Percentiles rank a stretch among this genome's conserved stretches.
Conservation (phyloP, 1,140 invertebrate species). For the Hestina assimilis region DNA sequence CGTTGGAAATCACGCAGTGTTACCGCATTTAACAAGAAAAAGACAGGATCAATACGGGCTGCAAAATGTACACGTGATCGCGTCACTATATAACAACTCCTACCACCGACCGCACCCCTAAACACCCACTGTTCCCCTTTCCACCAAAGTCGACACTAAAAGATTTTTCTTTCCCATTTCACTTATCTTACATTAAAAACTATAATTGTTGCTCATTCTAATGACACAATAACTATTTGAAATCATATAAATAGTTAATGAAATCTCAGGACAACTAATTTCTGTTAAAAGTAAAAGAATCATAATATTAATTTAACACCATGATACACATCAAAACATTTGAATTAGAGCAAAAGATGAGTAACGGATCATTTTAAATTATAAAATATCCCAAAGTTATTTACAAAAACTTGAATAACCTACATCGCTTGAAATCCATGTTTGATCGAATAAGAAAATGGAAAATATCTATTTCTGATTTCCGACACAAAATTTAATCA, state of each 20-base stretch:
- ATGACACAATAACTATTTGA: background rate
- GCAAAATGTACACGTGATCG: slow-evolving; percentile 78
- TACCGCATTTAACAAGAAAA: slow-evolving; percentile 69
- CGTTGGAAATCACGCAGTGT: slow-evolving; percentile 52
- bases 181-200: slow-evolving; percentile 13
- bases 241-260: background rate
- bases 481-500: no score
- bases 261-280: background rate
- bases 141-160: slow-evolving; percentile 63
- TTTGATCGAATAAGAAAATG: no score
- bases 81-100: slow-evolving; percentile 74
- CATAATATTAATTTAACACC: no score
- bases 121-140: slow-evolving; percentile 62
- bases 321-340: no score
- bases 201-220: background rate
- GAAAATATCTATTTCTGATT: no score
- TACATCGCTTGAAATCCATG: no score
- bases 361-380: no score
- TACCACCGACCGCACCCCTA: slow-evolving; percentile 64
- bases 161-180: slow-evolving; percentile 52
- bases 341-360: no score
- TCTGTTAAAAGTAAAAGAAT: no score
- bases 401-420: no score
- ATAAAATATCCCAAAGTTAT: no score
- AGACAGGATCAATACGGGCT: slow-evolving; percentile 76